phyloP scores from a whole-genome alignment of 2,113 vertebrate genomes.

The Edolisoma coerulescens region DNA sequence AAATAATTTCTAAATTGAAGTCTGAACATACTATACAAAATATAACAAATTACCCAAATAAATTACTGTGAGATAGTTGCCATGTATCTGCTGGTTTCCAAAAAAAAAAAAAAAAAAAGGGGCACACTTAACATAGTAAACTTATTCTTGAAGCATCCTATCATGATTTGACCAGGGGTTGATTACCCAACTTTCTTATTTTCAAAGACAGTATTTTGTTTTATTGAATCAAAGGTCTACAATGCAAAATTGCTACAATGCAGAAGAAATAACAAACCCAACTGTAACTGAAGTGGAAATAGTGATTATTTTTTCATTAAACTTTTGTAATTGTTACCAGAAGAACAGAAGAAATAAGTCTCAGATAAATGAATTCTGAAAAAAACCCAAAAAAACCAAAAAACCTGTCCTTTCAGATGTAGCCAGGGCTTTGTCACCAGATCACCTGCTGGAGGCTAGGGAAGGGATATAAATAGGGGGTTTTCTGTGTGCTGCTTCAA shows the following conservation, averaged over 20 bases:
- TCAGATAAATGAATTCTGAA: not conserved
- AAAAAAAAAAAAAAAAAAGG: rapidly evolving
- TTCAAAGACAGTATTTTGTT: not conserved
- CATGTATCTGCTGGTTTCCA: not conserved
- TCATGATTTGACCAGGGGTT: not conserved
- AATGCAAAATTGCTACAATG: not conserved
- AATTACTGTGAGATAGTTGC: not conserved
- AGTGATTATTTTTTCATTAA: not conserved
- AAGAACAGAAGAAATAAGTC: not conserved
- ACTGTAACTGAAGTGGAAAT: not conserved
- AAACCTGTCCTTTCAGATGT: not conserved
- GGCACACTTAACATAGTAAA: not conserved
- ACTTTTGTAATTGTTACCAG: not conserved
- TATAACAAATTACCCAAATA: not conserved
- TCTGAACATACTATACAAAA: not conserved
- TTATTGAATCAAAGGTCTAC: not conserved
- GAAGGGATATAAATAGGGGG: rapidly evolving
- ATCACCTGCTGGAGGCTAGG: not conserved
- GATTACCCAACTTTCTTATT: not conserved
- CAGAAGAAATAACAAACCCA: not conserved
- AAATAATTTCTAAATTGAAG: not conserved
- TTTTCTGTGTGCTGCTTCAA: not conserved
- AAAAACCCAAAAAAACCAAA: not conserved
- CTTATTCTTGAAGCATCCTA: not conserved
- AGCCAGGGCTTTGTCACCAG: not conserved